Percentiles rank a stretch among this genome's conserved stretches.
These are phyloP conservation scores for Poecilia gillii DNA, from an alignment of 2,797 vertebrate genomes.

Conservation along the genomic window DNA sequence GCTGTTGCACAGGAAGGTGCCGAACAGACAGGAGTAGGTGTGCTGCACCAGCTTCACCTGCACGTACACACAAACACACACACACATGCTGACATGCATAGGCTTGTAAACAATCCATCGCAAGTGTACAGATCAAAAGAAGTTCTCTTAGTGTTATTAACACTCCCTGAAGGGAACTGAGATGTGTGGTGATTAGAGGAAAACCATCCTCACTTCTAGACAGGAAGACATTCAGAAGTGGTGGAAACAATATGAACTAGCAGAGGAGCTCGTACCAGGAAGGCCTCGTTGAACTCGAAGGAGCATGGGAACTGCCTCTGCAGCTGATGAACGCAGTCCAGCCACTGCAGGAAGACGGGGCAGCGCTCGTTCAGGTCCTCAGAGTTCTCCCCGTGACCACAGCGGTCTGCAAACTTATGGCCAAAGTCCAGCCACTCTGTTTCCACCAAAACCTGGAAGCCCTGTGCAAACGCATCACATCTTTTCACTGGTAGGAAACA, in stretches of 20 bases:
- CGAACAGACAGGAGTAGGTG: conserved; percentile 97
- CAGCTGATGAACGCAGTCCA: conserved; percentile 98
- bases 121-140: conserved; percentile 7
- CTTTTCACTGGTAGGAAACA: not conserved
- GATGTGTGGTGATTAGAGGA: conserved; percentile 2
- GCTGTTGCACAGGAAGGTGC: conserved; percentile 98
- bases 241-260: conserved; percentile 3
- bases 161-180: conserved; percentile 1
- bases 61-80: conserved; percentile 14
- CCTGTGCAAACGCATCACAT: conserved; percentile 56
- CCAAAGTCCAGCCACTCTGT: conserved; percentile 98
- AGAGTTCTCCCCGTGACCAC: conserved; percentile 95
- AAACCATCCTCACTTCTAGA: not conserved
- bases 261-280: conserved; percentile 84
- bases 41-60: conserved; percentile 99
- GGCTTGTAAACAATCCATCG: conserved; percentile 32
- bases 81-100: conserved; percentile 15
- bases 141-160: conserved; percentile 4
- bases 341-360: conserved; percentile 97
- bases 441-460: conserved; percentile 97
- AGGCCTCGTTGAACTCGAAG: conserved; percentile 99
- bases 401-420: conserved; percentile 98
- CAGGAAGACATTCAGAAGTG: not conserved
- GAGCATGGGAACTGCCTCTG: conserved; percentile 99
- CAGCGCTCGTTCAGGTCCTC: conserved; percentile 97